Conservation (phyloP, 2,888 invertebrate species). For the Watsonalla cultraria region DNA sequence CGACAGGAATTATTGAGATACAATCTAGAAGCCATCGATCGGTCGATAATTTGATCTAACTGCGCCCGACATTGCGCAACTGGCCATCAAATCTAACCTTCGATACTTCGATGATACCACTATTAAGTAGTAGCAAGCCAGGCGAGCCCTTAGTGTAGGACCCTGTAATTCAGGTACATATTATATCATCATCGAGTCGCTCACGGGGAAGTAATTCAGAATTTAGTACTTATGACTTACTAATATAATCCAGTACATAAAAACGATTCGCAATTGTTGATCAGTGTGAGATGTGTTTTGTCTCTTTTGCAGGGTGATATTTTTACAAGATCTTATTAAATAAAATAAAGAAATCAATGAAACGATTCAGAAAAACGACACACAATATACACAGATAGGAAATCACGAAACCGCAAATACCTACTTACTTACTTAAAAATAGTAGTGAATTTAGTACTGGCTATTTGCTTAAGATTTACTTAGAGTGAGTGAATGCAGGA, state of each 20-base stretch:
- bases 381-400: conserved; percentile 6
- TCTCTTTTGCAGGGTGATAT: no score
- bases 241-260: no score
- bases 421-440: conserved; percentile 19
- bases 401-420: conserved; percentile 22
- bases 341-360: conserved; percentile 6
- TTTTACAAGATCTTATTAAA: no score
- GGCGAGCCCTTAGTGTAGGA: conserved; percentile 15
- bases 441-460: conserved; percentile 20
- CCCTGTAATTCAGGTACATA: conserved; percentile 7
- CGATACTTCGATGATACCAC: conserved; percentile 65
- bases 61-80: conserved; percentile 64
- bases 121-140: conserved; percentile 72
- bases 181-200: neutral
- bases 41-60: conserved; percentile 71
- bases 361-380: conserved; percentile 12
- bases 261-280: conserved; percentile 23
- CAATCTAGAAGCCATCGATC: conserved; percentile 74
- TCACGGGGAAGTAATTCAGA: neutral
- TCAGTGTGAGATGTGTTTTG: no score
- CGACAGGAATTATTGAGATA: conserved; percentile 72
- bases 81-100: conserved; percentile 63
- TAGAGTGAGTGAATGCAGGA: conserved; percentile 60
- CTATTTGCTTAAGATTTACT: conserved; percentile 48
- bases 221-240: no score